Evolutionary conservation across 1,140 invertebrate species (phyloP), one percentile per base, ranked within the genome.

Genomic region (Ostrea denselamellosa): DNA sequence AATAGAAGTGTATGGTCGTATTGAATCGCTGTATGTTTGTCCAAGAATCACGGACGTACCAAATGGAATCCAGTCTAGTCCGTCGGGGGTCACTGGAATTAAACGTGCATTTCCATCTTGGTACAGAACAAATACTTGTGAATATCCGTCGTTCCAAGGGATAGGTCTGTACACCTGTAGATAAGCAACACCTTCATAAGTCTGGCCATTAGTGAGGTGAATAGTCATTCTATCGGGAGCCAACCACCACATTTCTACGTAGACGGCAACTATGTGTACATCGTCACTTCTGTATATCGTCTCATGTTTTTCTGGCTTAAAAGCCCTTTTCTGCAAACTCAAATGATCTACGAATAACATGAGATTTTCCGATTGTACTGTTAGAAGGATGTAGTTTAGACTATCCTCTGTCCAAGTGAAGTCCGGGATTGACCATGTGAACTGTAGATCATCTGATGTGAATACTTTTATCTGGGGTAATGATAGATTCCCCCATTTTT

Each of bases 241-340:
- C 9, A 88, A 81, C 91, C 91, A 92, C 90, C 90, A 92, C 65
- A 91, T 90, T 28, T 92, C 90, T 5, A 92, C 89, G 53, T 90
- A 71, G 19, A 92, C 86, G 0, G 71, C 90, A n/a, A 90, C 90
- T 10, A 92, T 87, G 19, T 90, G 85, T 34, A 90, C 25, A 25
- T 89, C 58, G 9, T 86, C 87, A 71, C 88, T 90, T n/a, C 83
- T 62, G 52, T 88, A 90, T 5, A 91, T 83, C 2, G 82, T 86
- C 2, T 62, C 34, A 44, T 84, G 68, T 85, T 54, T 87, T 17
- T 90, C 91, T 34, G 88, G 86, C 12, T 82, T 84, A 71, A 89
- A 85, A 5, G 89, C 87, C n/a, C 91, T 58, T 62, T 88, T 88
- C 12, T 87, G 82, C 19, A 91, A 71, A 68, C 54, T 65, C 9